Percentiles rank a stretch among this genome's conserved stretches.
Evolutionary conservation across 2,888 invertebrate genomes (phyloP).

Genomic region (Ennomos fuscantarius): DNA sequence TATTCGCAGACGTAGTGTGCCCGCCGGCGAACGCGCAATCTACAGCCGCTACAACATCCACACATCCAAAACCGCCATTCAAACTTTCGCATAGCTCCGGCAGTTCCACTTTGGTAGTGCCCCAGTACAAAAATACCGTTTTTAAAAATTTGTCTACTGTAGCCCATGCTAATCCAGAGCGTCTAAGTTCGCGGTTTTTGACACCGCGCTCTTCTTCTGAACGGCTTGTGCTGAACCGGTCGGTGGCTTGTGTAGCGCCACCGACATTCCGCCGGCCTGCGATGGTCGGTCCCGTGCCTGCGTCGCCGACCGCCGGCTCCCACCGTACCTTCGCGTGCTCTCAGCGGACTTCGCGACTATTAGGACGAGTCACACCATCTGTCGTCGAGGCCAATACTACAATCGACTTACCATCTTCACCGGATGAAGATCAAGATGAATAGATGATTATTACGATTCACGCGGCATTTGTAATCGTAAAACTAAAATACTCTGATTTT

Average conservation of each 20-base stretch:
- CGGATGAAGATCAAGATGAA: too few relatives aligned
- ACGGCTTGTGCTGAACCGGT: conserved; percentile 24
- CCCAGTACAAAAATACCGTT: conserved; percentile 35
- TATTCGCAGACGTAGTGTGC: conserved; percentile 19
- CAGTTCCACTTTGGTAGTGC: conserved; percentile 24
- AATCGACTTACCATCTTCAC: too few relatives aligned
- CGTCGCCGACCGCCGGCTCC: neutral
- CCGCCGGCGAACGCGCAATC: conserved; percentile 13
- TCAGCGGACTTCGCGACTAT: too few relatives aligned
- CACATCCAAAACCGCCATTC: neutral
- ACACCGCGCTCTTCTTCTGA: conserved; percentile 13
- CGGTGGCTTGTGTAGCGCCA: conserved; percentile 25
- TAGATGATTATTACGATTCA: too few relatives aligned
- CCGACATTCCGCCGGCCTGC: too few relatives aligned
- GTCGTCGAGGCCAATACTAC: too few relatives aligned
- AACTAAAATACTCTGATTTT: too few relatives aligned
- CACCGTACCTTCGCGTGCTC: neutral
- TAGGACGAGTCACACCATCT: too few relatives aligned
- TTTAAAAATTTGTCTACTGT: conserved; percentile 31
- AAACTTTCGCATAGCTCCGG: conserved; percentile 11
- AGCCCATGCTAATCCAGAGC: conserved; percentile 18
- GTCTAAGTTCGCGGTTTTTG: neutral
- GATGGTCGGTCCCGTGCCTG: too few relatives aligned
- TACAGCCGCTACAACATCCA: neutral
- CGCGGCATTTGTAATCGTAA: too few relatives aligned